Percentiles rank a stretch among this genome's conserved stretches.
phyloP scores from a whole-genome alignment of 2,888 invertebrate species.

The Lydus trimaculatus region DNA sequence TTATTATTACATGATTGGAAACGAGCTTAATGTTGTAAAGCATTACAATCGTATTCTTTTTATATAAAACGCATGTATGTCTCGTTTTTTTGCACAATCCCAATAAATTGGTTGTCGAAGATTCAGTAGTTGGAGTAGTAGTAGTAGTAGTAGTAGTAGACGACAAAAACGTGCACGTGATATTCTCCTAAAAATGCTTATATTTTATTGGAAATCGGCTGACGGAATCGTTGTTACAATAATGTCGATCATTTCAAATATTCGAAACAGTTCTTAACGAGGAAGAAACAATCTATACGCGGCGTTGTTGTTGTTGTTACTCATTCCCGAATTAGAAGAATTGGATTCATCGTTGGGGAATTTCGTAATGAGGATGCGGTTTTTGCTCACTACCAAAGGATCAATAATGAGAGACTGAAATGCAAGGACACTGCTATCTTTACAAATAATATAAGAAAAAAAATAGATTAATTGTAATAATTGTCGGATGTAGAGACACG shows the following conservation, averaged over 20 bases:
- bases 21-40: too few relatives aligned
- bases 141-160: too few relatives aligned
- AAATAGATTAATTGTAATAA: too few relatives aligned
- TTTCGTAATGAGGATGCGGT: conserved; percentile 44
- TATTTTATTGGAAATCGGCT: conserved; percentile 30
- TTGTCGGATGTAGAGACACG: too few relatives aligned
- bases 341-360: conserved; percentile 32
- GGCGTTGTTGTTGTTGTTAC: conserved; percentile 33
- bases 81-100: not conserved
- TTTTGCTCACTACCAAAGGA: conserved; percentile 1
- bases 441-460: too few relatives aligned
- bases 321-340: conserved; percentile 31
- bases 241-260: conserved; percentile 43
- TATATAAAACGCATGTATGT: too few relatives aligned
- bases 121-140: too few relatives aligned
- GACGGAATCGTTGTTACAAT: conserved; percentile 34
- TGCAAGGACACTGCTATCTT: not conserved
- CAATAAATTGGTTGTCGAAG: not conserved
- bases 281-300: conserved; percentile 36
- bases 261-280: conserved; percentile 41
- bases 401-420: not conserved
- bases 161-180: conserved; percentile 24
- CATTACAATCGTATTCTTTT: too few relatives aligned
- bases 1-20: not conserved
- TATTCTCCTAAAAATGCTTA: conserved; percentile 28